Base-by-base conservation (phyloP, 2,888 invertebrate species). In the Eupithecia subumbrata region DNA sequence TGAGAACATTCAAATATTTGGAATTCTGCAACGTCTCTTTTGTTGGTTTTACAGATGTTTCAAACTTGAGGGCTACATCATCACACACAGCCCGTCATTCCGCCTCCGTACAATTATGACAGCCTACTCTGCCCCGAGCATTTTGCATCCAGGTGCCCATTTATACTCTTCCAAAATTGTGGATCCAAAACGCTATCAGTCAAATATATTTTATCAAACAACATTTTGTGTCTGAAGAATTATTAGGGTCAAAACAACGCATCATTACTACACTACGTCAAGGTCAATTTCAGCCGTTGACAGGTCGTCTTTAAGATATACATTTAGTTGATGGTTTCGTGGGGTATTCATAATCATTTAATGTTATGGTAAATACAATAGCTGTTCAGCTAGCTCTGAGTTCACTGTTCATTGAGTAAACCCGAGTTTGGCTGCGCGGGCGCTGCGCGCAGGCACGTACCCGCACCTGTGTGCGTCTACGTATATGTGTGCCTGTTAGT, bases 401-500 rank as follows among this genome's bases (percentile, higher is more conserved):
- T 43, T 45, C 68, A 37, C 68, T 68, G 89, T 92, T 91, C 92
- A 92, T 93, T 93, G 91, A 92, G 91, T 90, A 92, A 92, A 91
- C 87, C 77, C n/a, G 43, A 16, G 52, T 52, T 83, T 80, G 82
- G 82, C 83, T 80, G 85, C 84, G 86, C 87, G 82, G 84, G 87
- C 86, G 85, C 90, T 85, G 83, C 84, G 79, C 85, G 86, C 86
- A 83, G 82, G 81, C 89, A 89, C 88, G 85, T 82, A 83, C 78
- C 80, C 76, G 78, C 79, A 60, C 71, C 60, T 74, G 77, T 73
- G 74, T 76, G 78, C 73, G 77, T 78, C 22, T 80, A 63, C 79
- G 82, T 79, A 76, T n/a, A 22, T 25, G 60, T 25, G 60, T 60
- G 60, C 25, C 14, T 78, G 81, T 81, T 5, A 4, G 66, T 67